Conservation (phyloP, 30 jellyfish, hydroid and myxozoan genomes). For the Turritopsis dohrnii region DNA sequence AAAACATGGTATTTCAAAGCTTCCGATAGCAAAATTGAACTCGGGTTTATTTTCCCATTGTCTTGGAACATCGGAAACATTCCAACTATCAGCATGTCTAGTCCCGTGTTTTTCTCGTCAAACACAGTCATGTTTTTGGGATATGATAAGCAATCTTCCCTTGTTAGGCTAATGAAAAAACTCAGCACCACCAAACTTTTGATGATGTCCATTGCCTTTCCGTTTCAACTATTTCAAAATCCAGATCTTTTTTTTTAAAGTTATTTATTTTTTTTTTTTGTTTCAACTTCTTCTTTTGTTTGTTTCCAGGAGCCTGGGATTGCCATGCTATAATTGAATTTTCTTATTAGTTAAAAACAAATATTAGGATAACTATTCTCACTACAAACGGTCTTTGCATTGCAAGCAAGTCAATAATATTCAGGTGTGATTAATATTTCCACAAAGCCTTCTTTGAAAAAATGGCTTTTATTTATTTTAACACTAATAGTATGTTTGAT, state of each 20-base stretch:
- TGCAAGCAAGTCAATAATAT: background rate
- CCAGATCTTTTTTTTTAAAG: background rate
- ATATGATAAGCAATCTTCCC: background rate
- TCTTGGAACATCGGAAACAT: slow-evolving; percentile 9
- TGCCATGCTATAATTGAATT: background rate
- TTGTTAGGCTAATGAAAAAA: background rate
- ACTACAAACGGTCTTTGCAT: background rate
- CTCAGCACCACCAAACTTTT: background rate
- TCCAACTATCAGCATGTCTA: background rate
- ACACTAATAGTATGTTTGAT: background rate
- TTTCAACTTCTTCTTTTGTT: background rate
- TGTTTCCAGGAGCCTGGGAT: background rate
- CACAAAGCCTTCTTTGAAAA: background rate
- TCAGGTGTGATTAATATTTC: background rate
- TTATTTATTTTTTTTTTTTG: too few species aligned
- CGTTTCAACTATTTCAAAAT: background rate
- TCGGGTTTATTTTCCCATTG: background rate
- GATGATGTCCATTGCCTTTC: background rate
- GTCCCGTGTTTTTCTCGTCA: background rate
- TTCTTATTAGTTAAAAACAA: background rate
- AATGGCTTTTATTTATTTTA: background rate
- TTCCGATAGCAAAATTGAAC: background rate
- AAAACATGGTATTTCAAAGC: background rate
- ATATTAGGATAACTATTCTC: background rate
- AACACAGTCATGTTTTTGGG: background rate